Evolutionary conservation across 2,888 invertebrate species (phyloP).

Genomic region (Hirudinaria manillensis): DNA sequence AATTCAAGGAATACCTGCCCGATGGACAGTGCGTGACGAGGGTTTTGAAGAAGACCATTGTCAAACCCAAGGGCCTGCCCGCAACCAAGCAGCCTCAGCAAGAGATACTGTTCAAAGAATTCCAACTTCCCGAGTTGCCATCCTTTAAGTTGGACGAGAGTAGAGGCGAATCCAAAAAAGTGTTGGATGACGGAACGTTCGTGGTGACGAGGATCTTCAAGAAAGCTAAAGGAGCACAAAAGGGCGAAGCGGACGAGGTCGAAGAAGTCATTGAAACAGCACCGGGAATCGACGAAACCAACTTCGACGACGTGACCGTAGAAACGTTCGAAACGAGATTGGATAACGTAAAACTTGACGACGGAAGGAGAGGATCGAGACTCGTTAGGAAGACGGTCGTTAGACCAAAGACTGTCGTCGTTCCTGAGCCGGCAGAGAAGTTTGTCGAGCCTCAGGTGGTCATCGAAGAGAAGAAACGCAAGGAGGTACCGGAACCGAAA

Average conservation of each 20-base stretch:
- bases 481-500: not conserved
- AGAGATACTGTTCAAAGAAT: constrained; percentile 8
- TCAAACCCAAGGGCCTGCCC: constrained; percentile 3
- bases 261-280: constrained; percentile 22
- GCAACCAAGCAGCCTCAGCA: constrained; percentile 7
- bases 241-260: constrained; percentile 13
- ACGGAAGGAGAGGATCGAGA: not conserved
- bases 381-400: not conserved
- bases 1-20: not conserved
- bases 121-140: constrained; percentile 5
- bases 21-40: not conserved
- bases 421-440: not conserved
- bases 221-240: not conserved
- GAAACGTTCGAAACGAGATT: constrained; percentile 4
- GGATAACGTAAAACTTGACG: not conserved
- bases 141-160: constrained; percentile 12
- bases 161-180: not conserved
- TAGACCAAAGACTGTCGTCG: constrained; percentile 1
- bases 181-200: constrained; percentile 12
- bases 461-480: not conserved
- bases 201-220: constrained; percentile 18
- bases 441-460: not conserved
- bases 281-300: constrained; percentile 20
- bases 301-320: not conserved
- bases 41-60: not conserved